These are phyloP conservation scores for Listronotus bonariensis DNA, from an alignment of 1,140 invertebrate genomes.

Conservation along the genomic window DNA sequence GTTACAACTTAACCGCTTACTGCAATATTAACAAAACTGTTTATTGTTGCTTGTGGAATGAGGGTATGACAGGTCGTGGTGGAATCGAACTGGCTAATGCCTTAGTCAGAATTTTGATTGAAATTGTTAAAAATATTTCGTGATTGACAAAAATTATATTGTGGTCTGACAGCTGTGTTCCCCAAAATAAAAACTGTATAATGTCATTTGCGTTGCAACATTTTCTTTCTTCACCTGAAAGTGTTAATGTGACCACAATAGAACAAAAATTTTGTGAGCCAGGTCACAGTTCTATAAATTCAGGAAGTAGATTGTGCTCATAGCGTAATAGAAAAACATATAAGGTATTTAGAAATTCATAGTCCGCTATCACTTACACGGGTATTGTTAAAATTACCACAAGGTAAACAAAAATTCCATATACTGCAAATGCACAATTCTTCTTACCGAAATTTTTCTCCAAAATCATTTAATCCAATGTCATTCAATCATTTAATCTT, in stretches of 20 bases:
- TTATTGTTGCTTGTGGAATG: conserved; percentile 20
- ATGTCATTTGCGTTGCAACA: conserved; percentile 19
- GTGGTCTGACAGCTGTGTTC: conserved; percentile 32
- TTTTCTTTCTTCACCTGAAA: conserved; percentile 3
- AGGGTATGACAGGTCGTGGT: no score
- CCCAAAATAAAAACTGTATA: conserved; percentile 32
- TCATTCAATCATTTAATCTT: no score
- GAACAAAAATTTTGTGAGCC: conserved; percentile 23
- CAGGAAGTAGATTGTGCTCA: conserved; percentile 24
- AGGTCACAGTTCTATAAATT: conserved; percentile 22
- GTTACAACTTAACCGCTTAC: no score
- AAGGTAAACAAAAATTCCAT: conserved; percentile 16
- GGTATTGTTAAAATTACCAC: conserved; percentile 12
- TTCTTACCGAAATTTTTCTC: conserved; percentile 10
- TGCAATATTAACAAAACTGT: conserved; percentile 4
- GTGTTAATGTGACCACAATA: conserved; percentile 9
- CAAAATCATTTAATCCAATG: conserved; percentile 4
- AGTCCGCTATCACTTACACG: not conserved
- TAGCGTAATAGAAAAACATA: conserved; percentile 26
- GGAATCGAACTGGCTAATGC: conserved; percentile 15
- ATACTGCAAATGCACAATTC: conserved; percentile 15
- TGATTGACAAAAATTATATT: conserved; percentile 25
- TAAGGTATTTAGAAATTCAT: conserved; percentile 22
- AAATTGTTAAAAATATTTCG: conserved; percentile 16
- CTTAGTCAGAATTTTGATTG: conserved; percentile 30